Base-by-base conservation (phyloP, 2,797 vertebrate species). In the Todus mexicanus region DNA sequence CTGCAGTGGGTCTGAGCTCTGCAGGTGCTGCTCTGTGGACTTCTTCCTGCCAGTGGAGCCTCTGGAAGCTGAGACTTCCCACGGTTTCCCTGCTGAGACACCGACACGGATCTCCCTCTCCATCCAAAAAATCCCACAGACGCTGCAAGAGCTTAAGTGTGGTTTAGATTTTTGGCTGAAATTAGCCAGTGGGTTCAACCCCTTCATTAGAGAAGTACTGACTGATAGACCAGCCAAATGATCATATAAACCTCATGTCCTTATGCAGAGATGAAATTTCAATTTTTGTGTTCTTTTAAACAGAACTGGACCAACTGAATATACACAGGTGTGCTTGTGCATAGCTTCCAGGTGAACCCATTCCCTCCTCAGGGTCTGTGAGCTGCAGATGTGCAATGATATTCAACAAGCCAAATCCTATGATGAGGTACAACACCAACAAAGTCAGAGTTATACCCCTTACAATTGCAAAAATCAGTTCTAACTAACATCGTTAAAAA, bases 121-220 rank as follows among this genome's bases (percentile, higher is more conserved):
- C 3, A 1, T 47, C 40, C 66, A 90, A 63, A 85, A 72, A 78
- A 54, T 12, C 56, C 45, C 56, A 84, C 31, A 82, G 68, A 78
- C 0, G 1, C 13, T 87, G 51, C n/a, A 89, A 68, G 60, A 92
- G 38, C 68, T 90, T 65, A 71, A 50, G 21, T 6, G 9, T 9
- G 3, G 15, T 76, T 89, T 59, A 76, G 63, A 51, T 51, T 73
- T 95, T 87, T 66, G 68, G 43, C 53, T 90, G 60, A 78, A 89
- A 90, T 76, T 35, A 63, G n/a, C 42, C n/a, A 20, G 45, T 40
- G 47, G 25, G 25, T 64, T 94, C 43, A 82, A 81, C 23, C 22
- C 47, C 1, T 1, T 60, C 47, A 68, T 92, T 66, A 79, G 37
- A 56, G 57, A 43, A 79, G 47, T 17, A 87, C 40, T 40, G 66